Conservation (phyloP, 2,797 vertebrate species). For the Pseudotriccus pelzelni region DNA sequence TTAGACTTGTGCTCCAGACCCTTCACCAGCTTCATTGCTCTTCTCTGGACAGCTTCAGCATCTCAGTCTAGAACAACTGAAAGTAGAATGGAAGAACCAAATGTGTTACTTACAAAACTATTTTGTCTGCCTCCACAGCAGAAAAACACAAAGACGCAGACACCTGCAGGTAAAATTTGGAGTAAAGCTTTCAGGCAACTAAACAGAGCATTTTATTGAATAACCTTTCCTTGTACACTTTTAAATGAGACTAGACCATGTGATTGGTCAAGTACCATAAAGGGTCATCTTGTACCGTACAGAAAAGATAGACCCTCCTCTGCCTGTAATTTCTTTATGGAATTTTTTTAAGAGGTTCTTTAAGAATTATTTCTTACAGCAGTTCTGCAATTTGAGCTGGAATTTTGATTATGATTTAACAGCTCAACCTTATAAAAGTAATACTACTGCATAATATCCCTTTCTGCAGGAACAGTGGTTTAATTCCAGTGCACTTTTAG, state of each 20-base stretch:
- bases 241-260: neutral
- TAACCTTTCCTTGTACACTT: neutral
- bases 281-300: neutral
- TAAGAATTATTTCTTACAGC: neutral
- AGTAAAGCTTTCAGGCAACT: neutral
- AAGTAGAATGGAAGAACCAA: neutral
- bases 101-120: neutral
- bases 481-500: neutral
- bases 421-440: neutral
- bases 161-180: neutral
- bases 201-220: neutral
- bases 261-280: neutral
- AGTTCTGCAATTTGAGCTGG: neutral
- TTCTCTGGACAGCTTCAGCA: neutral
- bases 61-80: neutral
- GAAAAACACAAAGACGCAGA: neutral
- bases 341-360: neutral
- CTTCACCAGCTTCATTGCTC: neutral
- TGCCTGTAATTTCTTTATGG: neutral
- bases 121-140: neutral
- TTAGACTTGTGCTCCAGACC: neutral
- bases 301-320: neutral
- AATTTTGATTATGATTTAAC: neutral
- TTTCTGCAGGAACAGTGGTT: neutral
- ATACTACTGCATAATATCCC: neutral